These are phyloP conservation scores for Drosophila gaucha DNA, from an alignment of 2,888 invertebrate genomes.

Conservation along the genomic window DNA sequence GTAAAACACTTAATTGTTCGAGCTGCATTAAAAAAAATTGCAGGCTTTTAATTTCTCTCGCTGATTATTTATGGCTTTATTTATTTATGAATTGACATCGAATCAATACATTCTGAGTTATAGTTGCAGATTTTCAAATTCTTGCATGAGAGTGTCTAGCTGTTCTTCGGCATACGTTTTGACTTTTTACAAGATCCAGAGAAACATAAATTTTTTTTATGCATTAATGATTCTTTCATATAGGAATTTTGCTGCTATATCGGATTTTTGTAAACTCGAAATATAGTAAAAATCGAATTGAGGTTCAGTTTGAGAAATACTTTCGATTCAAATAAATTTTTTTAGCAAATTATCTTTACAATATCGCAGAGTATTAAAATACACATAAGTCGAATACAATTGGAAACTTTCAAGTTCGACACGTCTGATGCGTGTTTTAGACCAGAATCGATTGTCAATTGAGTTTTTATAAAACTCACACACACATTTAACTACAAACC, in stretches of 20 bases:
- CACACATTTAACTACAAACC: not conserved
- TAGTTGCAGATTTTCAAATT: not conserved
- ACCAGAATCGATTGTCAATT: not conserved
- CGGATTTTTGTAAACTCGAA: no score
- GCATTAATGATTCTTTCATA: no score
- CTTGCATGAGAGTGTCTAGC: no score
- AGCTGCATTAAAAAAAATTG: not conserved
- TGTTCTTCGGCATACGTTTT: no score
- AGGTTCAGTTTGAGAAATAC: conserved; percentile 16
- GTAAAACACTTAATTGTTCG: not conserved
- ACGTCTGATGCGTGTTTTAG: conserved; percentile 26
- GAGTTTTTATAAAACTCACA: not conserved
- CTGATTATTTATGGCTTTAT: not conserved
- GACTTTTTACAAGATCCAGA: no score
- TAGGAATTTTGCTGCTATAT: no score
- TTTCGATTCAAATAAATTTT: conserved; percentile 6
- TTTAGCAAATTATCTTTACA: no score
- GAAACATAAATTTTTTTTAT: no score
- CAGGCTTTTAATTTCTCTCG: not conserved
- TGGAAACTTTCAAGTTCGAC: conserved; percentile 50
- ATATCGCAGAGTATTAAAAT: not conserved
- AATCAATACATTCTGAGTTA: not conserved
- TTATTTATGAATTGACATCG: not conserved
- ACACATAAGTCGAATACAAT: conserved; percentile 7
- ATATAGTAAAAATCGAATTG: not conserved